Base-by-base conservation (phyloP, 2,797 vertebrate genomes). In the Pseudomugil gertrudae region DNA sequence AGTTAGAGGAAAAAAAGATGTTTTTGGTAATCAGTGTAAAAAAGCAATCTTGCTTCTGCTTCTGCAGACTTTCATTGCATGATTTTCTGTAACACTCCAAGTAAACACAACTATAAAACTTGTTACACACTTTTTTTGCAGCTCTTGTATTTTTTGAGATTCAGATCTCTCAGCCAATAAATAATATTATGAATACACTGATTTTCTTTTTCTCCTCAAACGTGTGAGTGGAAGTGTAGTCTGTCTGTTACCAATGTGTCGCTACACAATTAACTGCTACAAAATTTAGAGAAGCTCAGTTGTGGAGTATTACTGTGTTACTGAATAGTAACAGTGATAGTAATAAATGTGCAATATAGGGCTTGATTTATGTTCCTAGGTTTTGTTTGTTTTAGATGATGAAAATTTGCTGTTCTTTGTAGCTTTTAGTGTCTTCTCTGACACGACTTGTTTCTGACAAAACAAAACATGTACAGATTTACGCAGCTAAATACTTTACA, bases 21-120 rank as follows among this genome's bases (percentile, higher is more conserved):
- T 2, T 7, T 52, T 51, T 35, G 38, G 21, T 53, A 47, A 38
- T 62, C 11, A n/a, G 47, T 40, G 27, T 54, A 11, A 56, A 63
- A n/a, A 9, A 52, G 10, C 29, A 26, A 33, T 51, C 67, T 68
- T 17, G n/a, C 50, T 52, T 52, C 26, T 52, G 17, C 50, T 52
- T 52, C 24, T 52, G 50, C 27, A 52, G 26, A 29, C 50, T 29
- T 52, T 29, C 50, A 29, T 29, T 52, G 50, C 2, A 55, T 47
- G 13, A 52, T 63, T 61, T 48, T 6, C 26, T 6, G 36, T 54
- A 30, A 45, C 21, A 55, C 63, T 4, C 36, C 33, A 53, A 15
- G 8, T 17, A 48, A 57, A 4, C 21, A 26, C 6, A 1, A 10
- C 29, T 30, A 24, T 63, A 11, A 29, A 26, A 48, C 43, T 23